Evolutionary conservation across 2,797 vertebrate genomes (phyloP).

Genomic region (Syngnathus rostellatus): DNA sequence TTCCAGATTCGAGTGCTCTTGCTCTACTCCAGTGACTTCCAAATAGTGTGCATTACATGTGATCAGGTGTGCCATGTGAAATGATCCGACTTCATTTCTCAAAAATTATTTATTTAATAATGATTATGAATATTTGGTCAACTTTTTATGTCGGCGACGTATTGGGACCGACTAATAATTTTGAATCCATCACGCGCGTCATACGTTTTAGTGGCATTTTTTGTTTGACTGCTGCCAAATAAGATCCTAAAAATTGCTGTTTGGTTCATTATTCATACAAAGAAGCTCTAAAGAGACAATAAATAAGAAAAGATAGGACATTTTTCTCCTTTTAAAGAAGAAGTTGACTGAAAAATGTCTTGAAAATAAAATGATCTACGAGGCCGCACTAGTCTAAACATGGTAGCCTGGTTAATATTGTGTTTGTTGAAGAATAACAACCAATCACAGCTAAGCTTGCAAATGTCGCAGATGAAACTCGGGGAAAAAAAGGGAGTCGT

Average conservation of each 20-base stretch:
- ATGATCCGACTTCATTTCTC: neutral
- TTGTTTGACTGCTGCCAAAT: neutral
- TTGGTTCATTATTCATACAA: neutral
- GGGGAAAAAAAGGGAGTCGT: too few relatives aligned
- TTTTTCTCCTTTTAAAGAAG: too few relatives aligned
- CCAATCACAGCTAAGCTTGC: too few relatives aligned
- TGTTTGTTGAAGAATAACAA: too few relatives aligned
- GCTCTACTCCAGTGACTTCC: neutral
- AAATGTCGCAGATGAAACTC: too few relatives aligned
- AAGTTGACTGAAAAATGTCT: too few relatives aligned
- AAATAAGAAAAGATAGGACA: neutral
- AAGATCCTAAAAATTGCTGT: neutral
- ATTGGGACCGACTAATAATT: neutral
- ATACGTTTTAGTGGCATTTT: neutral
- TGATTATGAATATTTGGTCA: neutral
- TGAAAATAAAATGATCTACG: too few relatives aligned
- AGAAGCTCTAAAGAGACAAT: neutral
- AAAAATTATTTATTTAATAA: neutral
- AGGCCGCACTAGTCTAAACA: too few relatives aligned
- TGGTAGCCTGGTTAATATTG: too few relatives aligned
- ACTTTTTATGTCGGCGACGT: neutral
- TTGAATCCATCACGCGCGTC: neutral
- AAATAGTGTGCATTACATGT: neutral
- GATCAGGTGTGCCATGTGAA: neutral
- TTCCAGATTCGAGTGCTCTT: neutral